phyloP scores from a whole-genome alignment of 2,888 invertebrate species.

The Coecobrya sp. region DNA sequence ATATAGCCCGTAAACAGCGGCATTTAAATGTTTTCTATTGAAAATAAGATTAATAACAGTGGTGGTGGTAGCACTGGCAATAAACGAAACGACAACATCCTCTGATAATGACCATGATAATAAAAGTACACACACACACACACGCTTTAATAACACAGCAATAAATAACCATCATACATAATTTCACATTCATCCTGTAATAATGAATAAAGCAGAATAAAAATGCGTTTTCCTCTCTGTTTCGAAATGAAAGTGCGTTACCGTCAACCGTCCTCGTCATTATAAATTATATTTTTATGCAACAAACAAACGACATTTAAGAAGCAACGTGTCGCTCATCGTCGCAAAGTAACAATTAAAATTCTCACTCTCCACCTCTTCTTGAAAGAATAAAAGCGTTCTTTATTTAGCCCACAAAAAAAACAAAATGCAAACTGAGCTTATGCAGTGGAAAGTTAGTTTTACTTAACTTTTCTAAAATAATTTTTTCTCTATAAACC shows the following conservation, averaged over 20 bases:
- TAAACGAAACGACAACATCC: constrained; percentile 43
- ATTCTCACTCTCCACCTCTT: background rate
- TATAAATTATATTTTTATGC: constrained; percentile 6
- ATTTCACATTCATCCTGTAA: background rate
- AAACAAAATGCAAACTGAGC: background rate
- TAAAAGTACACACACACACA: background rate
- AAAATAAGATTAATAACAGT: background rate
- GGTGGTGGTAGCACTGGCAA: background rate
- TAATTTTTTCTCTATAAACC: too few species aligned
- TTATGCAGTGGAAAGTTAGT: background rate
- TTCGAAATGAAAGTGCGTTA: constrained; percentile 20
- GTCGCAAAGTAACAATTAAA: constrained; percentile 24
- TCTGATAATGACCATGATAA: constrained; percentile 42
- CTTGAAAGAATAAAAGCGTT: background rate
- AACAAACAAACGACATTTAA: background rate
- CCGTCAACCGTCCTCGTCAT: background rate
- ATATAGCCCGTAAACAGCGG: background rate
- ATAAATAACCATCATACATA: background rate
- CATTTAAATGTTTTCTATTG: background rate
- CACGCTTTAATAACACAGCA: background rate
- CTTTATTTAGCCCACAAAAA: too few species aligned
- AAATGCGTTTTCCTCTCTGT: background rate
- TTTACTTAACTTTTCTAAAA: too few species aligned
- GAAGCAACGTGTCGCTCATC: background rate
- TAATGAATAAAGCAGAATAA: background rate